Base-by-base conservation (phyloP, 1,140 invertebrate genomes). In the Arctopsyche grandis region DNA sequence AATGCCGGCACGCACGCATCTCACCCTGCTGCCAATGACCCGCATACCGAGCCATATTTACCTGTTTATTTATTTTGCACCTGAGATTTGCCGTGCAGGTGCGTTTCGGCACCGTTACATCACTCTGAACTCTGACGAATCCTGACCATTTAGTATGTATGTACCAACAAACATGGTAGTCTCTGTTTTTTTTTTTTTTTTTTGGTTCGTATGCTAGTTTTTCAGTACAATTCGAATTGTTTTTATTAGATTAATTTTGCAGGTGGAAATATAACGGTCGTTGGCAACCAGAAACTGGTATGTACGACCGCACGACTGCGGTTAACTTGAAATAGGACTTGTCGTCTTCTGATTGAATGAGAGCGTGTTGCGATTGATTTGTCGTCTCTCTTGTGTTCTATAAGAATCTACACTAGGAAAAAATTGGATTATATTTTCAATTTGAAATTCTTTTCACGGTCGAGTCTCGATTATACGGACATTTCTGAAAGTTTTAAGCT, bases 41-140 rank as follows among this genome's bases (percentile, higher is more conserved):
- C 63, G 63, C 63, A 66, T 66, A 12, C 63, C 63, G 19, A 26
- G 26, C 24, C 21, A 66, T 3, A 66, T 66, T 66, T 66, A 66
- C 7, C 1, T 14, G 63, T 26, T n/a, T 7, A 26, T 66, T 26
- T 26, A 66, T 26, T 66, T 24, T 4, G 29, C 29, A 38, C 48
- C 16, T 12, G 48, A 52, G 10, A 12, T 52, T 52, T 52, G 48
- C 48, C 48, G 16, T 14, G 16, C 48, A 52, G 48, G 48, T 52
- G 48, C 48, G 16, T 52, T 52, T 52, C 12, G 4, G 10, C 12
- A 52, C 16, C 48, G 29, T 38, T 38, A 38, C 7, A 38, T 38
- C 29, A 7, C 29, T 4, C 29, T 1, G 7, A 38, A 38, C 29
- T 38, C 1, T 7, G 29, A 38, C 29, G 29, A 38, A 38, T 38